Percentiles rank a stretch among this genome's conserved stretches.
Evolutionary conservation across 2,797 vertebrate species (phyloP).

Genomic region (Buceros bicornis): DNA sequence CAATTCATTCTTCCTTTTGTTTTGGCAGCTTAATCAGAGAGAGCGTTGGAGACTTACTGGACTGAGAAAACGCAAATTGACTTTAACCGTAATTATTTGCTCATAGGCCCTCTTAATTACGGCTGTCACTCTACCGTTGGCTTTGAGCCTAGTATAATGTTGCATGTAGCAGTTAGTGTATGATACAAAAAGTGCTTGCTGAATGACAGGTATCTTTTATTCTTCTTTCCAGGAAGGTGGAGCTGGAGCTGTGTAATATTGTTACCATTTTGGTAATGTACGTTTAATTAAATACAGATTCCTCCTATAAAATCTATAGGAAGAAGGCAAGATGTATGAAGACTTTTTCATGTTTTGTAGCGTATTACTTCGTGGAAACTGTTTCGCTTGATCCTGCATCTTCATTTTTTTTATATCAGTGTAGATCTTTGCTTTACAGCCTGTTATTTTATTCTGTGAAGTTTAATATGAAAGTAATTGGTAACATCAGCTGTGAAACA

Average conservation of each 20-base stretch:
- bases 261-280: neutral
- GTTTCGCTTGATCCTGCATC: fast-evolving
- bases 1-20: neutral
- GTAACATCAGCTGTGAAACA: neutral
- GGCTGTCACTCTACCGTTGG: neutral
- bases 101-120: neutral
- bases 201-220: neutral
- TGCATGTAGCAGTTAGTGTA: fast-evolving
- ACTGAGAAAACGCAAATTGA: neutral
- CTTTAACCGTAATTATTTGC: neutral
- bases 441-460: neutral
- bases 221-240: neutral
- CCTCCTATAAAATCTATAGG: neutral
- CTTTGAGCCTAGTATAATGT: neutral
- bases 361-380: neutral
- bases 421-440: neutral
- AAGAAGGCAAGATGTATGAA: neutral
- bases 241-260: neutral
- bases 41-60: neutral
- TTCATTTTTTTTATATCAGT: neutral
- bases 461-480: neutral
- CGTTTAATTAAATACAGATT: neutral
- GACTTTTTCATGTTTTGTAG: neutral
- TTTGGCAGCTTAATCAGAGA: neutral
- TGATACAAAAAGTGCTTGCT: neutral